Base-by-base conservation (phyloP, 2,888 invertebrate genomes). In the Pharmacophagus antenor region DNA sequence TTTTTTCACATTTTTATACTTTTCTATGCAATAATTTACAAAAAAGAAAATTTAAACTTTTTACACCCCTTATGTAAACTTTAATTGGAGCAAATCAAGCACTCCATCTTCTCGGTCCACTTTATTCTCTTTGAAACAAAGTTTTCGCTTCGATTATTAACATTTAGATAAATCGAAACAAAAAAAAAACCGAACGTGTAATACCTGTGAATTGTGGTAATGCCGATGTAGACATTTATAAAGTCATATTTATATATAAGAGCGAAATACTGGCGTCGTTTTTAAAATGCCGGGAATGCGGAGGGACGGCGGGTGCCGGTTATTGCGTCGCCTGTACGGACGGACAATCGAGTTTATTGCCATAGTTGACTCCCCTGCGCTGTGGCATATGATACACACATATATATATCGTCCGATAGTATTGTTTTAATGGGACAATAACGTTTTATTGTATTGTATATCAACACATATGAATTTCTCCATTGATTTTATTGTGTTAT, bases 261-360 rank as follows among this genome's bases (percentile, higher is more conserved):
- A 22, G 31, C 20, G 15, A 58, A 58, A 58, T 51, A 21, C 2
- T 25, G 53, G 58, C 56, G 23, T 27, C 54, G 50, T 61, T 57
- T 56, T 56, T 53, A 48, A 49, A 50, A 56, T 23, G 44, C 50
- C 46, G 31, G 37, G 42, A 37, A 23, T 47, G 31, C 44, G 49
- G 41, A 57, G 12, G 23, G 27, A 21, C 47, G 55, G 41, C 56
- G 47, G 54, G 54, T 57, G 62, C 42, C 27, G 42, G 53, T 62
- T 58, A 62, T 62, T 62, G 50, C 62, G 53, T 27, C 48, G 54
- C 49, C 52, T 58, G 57, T 58, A 62, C 31, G 44, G 58, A 52
- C 58, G 46, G 59, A 59, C 59, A 59, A 59, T 55, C 49, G 59
- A 54, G 59, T 59, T 50, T 59, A 59, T 59, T 59, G 59, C 59